Evolutionary conservation across 2,888 invertebrate genomes (phyloP).

Genomic region (Uloborus plumipes): DNA sequence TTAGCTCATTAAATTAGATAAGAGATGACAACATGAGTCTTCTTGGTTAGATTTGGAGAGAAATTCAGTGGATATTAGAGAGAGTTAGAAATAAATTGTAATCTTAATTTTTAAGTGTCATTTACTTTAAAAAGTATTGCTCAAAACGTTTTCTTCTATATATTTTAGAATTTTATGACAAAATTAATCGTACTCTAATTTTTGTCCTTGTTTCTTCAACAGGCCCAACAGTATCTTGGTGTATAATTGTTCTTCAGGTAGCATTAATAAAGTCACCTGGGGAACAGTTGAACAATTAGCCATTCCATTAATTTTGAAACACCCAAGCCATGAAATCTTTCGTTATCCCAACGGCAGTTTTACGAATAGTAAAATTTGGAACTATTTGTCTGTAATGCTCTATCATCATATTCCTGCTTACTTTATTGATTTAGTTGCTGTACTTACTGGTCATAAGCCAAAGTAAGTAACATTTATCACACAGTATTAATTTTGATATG

Average conservation of each 20-base stretch:
- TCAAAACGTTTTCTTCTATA: neutral
- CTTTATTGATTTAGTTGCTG: slow-evolving; percentile 81
- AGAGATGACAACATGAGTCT: no score
- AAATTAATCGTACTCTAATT: neutral
- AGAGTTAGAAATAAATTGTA: no score
- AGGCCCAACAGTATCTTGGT: slow-evolving; percentile 76
- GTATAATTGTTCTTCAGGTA: slow-evolving; percentile 93
- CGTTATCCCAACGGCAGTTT: slow-evolving; percentile 78
- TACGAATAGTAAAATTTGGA: slow-evolving; percentile 76
- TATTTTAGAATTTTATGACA: neutral
- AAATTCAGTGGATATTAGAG: no score
- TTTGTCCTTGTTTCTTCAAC: neutral
- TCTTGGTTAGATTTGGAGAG: no score
- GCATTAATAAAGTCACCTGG: slow-evolving; percentile 89
- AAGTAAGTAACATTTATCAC: slow-evolving; percentile 76
- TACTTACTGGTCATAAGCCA: slow-evolving; percentile 83
- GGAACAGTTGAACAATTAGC: slow-evolving; percentile 82
- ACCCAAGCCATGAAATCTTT: slow-evolving; percentile 87
- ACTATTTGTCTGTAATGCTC: slow-evolving; percentile 81
- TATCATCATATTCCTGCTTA: slow-evolving; percentile 90
- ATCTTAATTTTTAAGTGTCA: no score
- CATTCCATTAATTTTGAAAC: slow-evolving; percentile 81
- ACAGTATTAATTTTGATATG: neutral
- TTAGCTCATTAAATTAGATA: no score
- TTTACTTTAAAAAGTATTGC: no score